Conservation (phyloP, 64 coral and sea anemone genomes). For the Catalaphyllia jardinei region DNA sequence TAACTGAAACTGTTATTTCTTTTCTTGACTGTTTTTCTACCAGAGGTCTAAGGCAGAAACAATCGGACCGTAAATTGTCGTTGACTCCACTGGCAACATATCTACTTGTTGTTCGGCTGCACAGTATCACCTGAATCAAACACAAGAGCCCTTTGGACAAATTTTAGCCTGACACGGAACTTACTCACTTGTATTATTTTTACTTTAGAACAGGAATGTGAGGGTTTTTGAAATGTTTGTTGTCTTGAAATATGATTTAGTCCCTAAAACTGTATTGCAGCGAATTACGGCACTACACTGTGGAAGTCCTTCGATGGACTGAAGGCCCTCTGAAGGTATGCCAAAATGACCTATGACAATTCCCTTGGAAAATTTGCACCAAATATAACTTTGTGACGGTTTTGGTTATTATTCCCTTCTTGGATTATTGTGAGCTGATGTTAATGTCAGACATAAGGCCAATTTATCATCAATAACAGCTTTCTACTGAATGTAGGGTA, state of each 20-base stretch:
- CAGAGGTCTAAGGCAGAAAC: neutral
- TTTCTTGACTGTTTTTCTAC: neutral
- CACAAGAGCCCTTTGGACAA: conserved; percentile 1
- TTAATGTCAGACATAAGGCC: no score
- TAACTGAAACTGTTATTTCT: neutral
- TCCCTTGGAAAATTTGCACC: no score
- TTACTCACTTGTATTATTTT: neutral
- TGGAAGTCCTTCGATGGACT: no score
- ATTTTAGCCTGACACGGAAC: conserved; percentile 34
- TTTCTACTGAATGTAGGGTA: no score
- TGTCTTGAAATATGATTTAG: neutral
- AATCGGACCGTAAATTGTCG: neutral
- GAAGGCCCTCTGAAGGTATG: no score
- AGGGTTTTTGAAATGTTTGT: neutral
- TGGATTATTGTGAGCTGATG: no score
- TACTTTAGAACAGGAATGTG: neutral
- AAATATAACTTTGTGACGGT: no score
- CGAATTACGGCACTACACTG: no score
- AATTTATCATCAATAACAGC: no score
- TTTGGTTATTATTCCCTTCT: no score
- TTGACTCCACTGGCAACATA: neutral
- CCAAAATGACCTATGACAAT: no score
- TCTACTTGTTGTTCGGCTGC: neutral
- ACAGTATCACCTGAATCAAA: conserved; percentile 4
- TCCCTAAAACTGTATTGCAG: no score